Evolutionary conservation across 92 coral and sea anemone species (phyloP).

Genomic region (Epizoanthus illoricatus): DNA sequence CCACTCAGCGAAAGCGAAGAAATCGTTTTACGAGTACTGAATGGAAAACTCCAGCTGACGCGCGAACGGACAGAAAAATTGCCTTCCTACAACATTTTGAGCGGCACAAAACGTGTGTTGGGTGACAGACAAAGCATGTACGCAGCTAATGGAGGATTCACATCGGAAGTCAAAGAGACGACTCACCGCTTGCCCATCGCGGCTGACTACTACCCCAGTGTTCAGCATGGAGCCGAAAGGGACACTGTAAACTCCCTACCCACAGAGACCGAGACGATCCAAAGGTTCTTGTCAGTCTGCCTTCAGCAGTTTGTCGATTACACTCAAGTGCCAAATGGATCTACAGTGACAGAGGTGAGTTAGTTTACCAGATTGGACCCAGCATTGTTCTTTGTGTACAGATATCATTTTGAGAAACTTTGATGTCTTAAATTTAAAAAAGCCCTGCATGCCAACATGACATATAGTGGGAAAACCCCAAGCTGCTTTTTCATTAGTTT

Average conservation of each 20-base stretch:
- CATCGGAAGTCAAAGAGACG: background rate
- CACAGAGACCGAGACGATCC: conserved; percentile 33
- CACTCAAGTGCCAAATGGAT: background rate
- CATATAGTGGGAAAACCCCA: no score
- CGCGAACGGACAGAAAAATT: conserved; percentile 9
- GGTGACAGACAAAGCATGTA: conserved; percentile 4
- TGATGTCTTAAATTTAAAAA: no score
- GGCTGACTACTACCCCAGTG: conserved; percentile 15
- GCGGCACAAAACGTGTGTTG: conserved; percentile 8
- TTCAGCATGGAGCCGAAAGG: background rate
- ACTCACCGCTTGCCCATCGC: background rate
- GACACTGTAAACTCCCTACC: background rate
- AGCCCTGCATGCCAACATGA: no score
- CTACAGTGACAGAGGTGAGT: conserved; percentile 1
- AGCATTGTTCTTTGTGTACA: no score
- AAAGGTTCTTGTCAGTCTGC: conserved; percentile 31
- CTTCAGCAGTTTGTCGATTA: conserved; percentile 33
- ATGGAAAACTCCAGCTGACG: conserved; percentile 27
- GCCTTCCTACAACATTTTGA: background rate
- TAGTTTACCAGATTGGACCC: background rate
- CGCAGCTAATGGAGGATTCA: conserved; percentile 28
- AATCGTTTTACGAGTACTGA: conserved; percentile 23
- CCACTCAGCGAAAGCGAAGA: conserved; percentile 13
- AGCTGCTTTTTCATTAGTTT: no score
- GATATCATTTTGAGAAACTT: no score